A percentile compares a stretch with the other conserved stretches of the same genome.
Conservation (phyloP, 2,113 vertebrate species). For the Petroica traversi region DNA sequence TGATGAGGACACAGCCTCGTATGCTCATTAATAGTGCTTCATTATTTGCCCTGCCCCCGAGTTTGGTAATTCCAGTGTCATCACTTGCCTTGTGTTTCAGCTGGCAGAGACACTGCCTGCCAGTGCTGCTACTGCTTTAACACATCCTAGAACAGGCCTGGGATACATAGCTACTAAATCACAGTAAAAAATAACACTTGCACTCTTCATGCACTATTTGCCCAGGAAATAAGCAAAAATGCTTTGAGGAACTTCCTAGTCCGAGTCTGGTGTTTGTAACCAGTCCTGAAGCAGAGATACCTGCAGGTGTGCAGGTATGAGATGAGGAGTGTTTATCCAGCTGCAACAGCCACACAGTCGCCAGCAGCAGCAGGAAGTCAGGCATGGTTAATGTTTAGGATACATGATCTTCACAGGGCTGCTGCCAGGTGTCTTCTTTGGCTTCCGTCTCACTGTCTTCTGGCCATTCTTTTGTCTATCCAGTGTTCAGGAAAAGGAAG, state of each 20-base stretch:
- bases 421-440: slow-evolving; percentile 37
- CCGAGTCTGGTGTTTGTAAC: neutral
- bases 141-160: neutral
- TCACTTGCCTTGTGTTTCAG: neutral
- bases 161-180: neutral
- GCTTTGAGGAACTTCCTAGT: neutral
- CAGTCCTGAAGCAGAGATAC: neutral
- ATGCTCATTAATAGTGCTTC: neutral
- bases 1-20: neutral
- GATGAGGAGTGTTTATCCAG: slow-evolving; percentile 9
- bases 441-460: neutral
- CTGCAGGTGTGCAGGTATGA: neutral
- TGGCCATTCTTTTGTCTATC: slow-evolving; percentile 1
- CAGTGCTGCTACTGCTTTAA: neutral
- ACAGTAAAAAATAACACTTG: neutral
- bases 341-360: neutral
- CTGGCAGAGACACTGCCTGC: neutral
- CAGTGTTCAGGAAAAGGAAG: slow-evolving; percentile 27
- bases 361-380: neutral
- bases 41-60: neutral
- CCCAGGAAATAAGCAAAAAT: neutral
- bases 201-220: neutral
- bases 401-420: neutral
- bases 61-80: neutral
- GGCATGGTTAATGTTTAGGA: neutral